Evolutionary conservation across 2,888 invertebrate genomes (phyloP), one percentile per base, ranked within the genome.

Genomic region (Drosophila pegasa): DNA sequence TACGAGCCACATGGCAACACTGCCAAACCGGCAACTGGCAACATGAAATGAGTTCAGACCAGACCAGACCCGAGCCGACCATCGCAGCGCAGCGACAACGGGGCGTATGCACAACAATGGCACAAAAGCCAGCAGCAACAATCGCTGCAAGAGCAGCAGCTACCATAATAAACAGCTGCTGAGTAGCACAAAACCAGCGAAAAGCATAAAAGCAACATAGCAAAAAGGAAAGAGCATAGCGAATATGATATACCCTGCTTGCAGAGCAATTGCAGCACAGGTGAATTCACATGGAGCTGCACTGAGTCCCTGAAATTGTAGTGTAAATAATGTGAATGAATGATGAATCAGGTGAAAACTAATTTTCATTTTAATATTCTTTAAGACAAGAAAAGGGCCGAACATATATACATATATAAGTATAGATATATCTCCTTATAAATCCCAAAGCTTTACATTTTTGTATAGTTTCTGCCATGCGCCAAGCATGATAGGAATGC

Each of bases 91-190:
- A 57, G 56, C 63, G 59, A 50, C 68, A 73, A 78, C 68, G 73
- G 64, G 78, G 87, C 85, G 87, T 84, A 84, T 83, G 82, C 59
- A 57, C 64, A 82, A 82, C 80, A 84, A 81, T 87, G 80, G 65
- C 72, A 80, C 61, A 72, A 68, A 62, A 70, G 56, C n/a, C 48
- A 43, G 43, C 50, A 45, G 31, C 52, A 70, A 27, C 43, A 47
- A 48, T 54, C 33, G 47, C 57, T 69, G 62, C 73, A 66, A 65
- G 57, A 64, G 54, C 70, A 64, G 52, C 75, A 43, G 56, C 62
- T 55, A 38, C 38, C 70, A 81, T 69, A 81, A 85, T 67, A 73
- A 76, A 64, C 66, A 69, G 62, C 71, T 61, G 65, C 74, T 58
- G 67, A 57, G 52, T 59, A 58, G 70, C 76, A 73, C 79, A 67